Evolutionary conservation across 1,140 invertebrate genomes (phyloP), one percentile per base, ranked within the genome.

Genomic region (Geopemphigus sp.): DNA sequence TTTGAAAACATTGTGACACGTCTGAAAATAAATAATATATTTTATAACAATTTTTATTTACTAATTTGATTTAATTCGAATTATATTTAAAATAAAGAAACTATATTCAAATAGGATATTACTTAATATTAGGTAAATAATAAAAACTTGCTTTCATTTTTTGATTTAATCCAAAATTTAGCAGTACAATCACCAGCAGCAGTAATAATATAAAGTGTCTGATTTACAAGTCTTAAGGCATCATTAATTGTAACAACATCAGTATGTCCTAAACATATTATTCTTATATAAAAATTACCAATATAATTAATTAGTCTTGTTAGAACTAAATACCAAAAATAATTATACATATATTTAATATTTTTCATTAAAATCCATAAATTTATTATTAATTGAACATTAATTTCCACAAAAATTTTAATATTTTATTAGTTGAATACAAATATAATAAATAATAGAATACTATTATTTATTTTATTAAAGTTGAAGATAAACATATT

Each of bases 151-250:
- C 82, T 59, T 29, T 80, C 53, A 39, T 81, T 57, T 63, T 74
- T 81, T 1, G n/a, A 2, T 57, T 80, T 80, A 24, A 54, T 83
- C 92, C 92, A 93, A 32, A 93, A 83, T 85, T 88, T 88, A 1
- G 92, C 83, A 54, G 87, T 88, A 57, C 88, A 90, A 85, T 92
- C 90, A 57, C 89, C 87, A 8, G 90, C 90, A 11, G 88, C 89
- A 39, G 90, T 90, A 59, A 87, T 91, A 39, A 92, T 85, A 56
- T 90, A 80, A 57, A 88, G 84, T 56, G 83, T 61, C 22, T 81
- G 74, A 59, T 81, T 81, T 78, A 84, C 81, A 64, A 83, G 82
- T 61, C 85, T 83, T 57, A 90, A 83, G 17, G 88, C 89, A 86
- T 90, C 87, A 56, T 90, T 88, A 74, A 89, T 87, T 50, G 88